These are phyloP conservation scores for Amblyteles armatorius DNA, from an alignment of 2,888 invertebrate genomes.

Conservation along the genomic window DNA sequence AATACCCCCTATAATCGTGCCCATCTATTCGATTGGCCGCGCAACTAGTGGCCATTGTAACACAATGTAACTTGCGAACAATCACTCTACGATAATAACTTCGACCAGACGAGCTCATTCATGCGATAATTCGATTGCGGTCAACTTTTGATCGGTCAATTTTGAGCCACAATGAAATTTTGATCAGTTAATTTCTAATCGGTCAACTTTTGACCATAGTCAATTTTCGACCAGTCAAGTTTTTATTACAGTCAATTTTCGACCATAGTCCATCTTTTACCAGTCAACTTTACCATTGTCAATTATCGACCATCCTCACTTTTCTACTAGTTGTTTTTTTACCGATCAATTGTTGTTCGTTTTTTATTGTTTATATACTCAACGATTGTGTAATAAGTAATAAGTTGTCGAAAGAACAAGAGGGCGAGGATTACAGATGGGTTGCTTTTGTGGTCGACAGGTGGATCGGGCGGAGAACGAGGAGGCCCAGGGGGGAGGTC, in stretches of 20 bases:
- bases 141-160: neutral
- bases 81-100: neutral
- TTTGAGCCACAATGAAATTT: too few species aligned
- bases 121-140: neutral
- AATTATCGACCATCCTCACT: neutral
- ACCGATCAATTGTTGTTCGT: too few species aligned
- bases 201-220: neutral
- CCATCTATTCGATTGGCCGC: neutral
- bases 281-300: too few species aligned
- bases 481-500: slow-evolving; percentile 81
- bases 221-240: too few species aligned
- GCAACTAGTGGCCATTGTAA: neutral
- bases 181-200: too few species aligned
- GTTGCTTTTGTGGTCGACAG: slow-evolving; percentile 69
- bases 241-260: too few species aligned
- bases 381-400: neutral
- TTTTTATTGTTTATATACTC: neutral
- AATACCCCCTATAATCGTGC: neutral
- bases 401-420: neutral
- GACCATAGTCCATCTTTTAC: too few species aligned
- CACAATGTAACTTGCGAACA: neutral
- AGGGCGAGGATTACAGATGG: neutral
- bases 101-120: neutral
- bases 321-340: neutral
- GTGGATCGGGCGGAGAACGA: slow-evolving; percentile 84